These are phyloP conservation scores for Urechis unicinctus DNA, from an alignment of 2,888 invertebrate genomes.

Conservation along the genomic window DNA sequence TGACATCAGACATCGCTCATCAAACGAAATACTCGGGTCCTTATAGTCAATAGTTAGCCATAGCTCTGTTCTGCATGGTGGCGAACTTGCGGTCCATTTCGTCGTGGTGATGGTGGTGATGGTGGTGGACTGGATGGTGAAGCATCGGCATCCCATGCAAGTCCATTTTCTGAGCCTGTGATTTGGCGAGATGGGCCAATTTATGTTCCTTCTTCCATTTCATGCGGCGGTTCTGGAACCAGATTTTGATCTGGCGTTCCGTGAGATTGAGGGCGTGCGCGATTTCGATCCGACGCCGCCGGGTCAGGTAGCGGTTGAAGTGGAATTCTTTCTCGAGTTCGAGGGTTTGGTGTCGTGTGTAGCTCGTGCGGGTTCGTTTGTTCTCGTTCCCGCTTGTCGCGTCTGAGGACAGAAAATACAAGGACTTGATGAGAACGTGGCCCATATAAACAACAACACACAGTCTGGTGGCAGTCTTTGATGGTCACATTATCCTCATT, in stretches of 20 bases:
- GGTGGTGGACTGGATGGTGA: neutral
- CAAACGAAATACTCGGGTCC: too few species aligned
- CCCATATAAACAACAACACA: too few species aligned
- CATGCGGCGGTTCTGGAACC: conserved; percentile 92
- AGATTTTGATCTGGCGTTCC: conserved; percentile 73
- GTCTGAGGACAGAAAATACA: neutral
- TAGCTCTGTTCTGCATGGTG: too few species aligned
- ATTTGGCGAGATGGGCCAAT: conserved; percentile 41
- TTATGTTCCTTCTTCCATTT: conserved; percentile 99
- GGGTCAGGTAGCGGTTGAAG: conserved; percentile 95
- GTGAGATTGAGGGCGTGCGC: conserved; percentile 94
- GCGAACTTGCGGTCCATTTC: neutral
- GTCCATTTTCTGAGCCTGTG: conserved; percentile 19
- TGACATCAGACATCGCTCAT: too few species aligned
- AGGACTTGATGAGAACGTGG: too few species aligned
- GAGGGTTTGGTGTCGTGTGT: conserved; percentile 94
- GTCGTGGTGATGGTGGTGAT: neutral
- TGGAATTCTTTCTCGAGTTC: conserved; percentile 98
- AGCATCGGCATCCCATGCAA: neutral
- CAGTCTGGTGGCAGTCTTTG: too few species aligned
- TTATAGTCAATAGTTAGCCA: too few species aligned
- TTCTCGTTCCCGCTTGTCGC: conserved; percentile 61
- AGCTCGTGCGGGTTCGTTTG: conserved; percentile 93
- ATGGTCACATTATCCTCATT: too few species aligned
- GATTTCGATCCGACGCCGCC: conserved; percentile 94